Base-by-base conservation (phyloP, 2,888 invertebrate genomes). In the Hydrotaea cyrtoneurina region DNA sequence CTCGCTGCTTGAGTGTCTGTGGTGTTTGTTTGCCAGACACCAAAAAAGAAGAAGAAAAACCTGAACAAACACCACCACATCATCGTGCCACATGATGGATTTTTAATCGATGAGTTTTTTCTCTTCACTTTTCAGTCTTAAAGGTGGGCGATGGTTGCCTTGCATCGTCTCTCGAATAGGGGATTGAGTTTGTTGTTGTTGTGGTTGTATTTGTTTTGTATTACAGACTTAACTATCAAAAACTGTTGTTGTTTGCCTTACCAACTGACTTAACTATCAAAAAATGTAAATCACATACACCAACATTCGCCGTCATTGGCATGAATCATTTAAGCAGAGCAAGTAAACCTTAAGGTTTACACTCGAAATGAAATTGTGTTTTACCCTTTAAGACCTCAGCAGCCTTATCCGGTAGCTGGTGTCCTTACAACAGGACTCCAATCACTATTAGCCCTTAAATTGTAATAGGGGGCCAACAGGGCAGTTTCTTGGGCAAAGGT, bases 41-140 rank as follows among this genome's bases (percentile, higher is more conserved):
- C 5, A 31, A 31, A 31, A 2, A 2, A 31, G 31, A 31, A 31
- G n/a, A n/a, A n/a, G 62, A 8, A 39, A 39, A 39, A 39, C 1
- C 39, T 39, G 13, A 39, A 10, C 39, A 39, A 39, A 39, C 39
- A 23, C 62, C 46, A 46, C 21, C 43, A 43, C 19, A 43, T 21
- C 13, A 15, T 43, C 46, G 10, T 69, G 69, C 21, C 46, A 26
- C 59, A 73, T 73, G 73, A 73, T 73, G 73, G 43, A 73, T 73
- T 73, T 73, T 73, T 73, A 73, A 73, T 73, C 73, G 73, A 73
- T 73, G 55, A 55, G 39, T n/a, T 39, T 73, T 73, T 26, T 15
- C 10, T 31, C 26, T n/a, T 66, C 19, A 43, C 1, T 69, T 69
- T 64, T n/a, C n/a, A 17, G 36, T 36, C 39, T 57, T 39, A 21